Evolutionary conservation across 2,888 invertebrate genomes (phyloP), one percentile per base, ranked within the genome.

Genomic region (Actias luna): DNA sequence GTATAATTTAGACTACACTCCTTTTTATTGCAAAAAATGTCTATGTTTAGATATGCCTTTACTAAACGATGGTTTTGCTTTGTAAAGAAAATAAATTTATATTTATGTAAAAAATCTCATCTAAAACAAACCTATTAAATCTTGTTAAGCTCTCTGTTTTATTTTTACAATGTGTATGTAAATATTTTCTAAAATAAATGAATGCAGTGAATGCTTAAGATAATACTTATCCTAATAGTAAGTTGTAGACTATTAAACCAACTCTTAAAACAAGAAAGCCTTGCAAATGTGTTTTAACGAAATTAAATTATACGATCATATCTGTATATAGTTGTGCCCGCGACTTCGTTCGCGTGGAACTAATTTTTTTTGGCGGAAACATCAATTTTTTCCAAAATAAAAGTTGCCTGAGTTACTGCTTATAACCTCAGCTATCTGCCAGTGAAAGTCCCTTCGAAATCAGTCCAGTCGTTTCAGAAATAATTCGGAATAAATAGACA

Each of bases 181-280:
- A 42, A 42, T 50, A 4, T 50, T 50, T 50, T 7, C 22, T 22
- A 22, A 46, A 4, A 25, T 25, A 50, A 22, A 25, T 50, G 22
- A 12, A 50, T 50, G 22, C 25, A 25, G 22, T 50, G 22, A 12
- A 25, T 50, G 46, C 3, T 50, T 50, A 22, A 50, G 25, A 50
- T 50, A 12, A 25, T 50, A 50, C 22, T 50, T 25, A 50, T 50
- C 3, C 46, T 12, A 50, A 50, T 50, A 50, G 25, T 50, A 50
- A 50, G 2, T 3, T 10, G 46, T 22, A 50, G 46, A 22, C 22
- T 22, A 2, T 50, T 50, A 50, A 25, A 50, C 7, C 12, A 50
- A 50, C 46, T 50, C 25, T 12, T 50, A 25, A 50, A 50, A 4
- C 46, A 50, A 50, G 46, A 50, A 50, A 50, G 12, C 46, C 46